Base-by-base conservation (phyloP, 2,797 vertebrate species). In the Xenentodon cancila region DNA sequence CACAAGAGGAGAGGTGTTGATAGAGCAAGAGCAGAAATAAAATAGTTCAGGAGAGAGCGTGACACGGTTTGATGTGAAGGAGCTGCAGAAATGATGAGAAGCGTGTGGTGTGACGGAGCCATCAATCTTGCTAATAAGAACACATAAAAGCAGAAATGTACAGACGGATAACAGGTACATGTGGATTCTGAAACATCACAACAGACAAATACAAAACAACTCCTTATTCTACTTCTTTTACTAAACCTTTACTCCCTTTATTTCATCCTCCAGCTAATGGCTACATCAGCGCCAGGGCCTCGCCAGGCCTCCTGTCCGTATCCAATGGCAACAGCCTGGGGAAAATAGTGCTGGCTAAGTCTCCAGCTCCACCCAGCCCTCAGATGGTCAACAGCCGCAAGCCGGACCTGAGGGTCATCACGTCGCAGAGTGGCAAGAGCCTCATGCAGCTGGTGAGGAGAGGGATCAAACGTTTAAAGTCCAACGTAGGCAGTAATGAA, bases 381-480 rank as follows among this genome's bases (percentile, higher is more conserved):
- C 96, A 95, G 89, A 94, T 97, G 50, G 91, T 90, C 62, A 82
- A 87, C 92, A 95, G 92, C 92, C 96, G 96, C 88, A 99, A 98
- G 84, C 96, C 97, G 0, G 97, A 98, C 93, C 92, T 99, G 50
- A 92, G 97, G 2, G 97, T 99, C 79, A 98, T 98, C 95, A 99
- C 97, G 62, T 98, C 97, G 2, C 97, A 97, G 91, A 88, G 94
- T 15, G 90, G 94, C 65, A 99, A 98, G 86, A 95, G 95, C 73
- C 91, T 98, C 42, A 95, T 97, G 94, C 97, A 98, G 80, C 95
- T 98, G 97, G 97, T 99, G 93, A 97, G 96, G 18, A 50, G 52
- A 53, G 75, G 37, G 3, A 53, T 37, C 21, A 55, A n/a, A 37
- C 42, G 52, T 18, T 42, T 68, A 5, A 44, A 32, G 37, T 60